phyloP scores from a whole-genome alignment of 2,113 vertebrate genomes.

The Thamnophis sirtalis region DNA sequence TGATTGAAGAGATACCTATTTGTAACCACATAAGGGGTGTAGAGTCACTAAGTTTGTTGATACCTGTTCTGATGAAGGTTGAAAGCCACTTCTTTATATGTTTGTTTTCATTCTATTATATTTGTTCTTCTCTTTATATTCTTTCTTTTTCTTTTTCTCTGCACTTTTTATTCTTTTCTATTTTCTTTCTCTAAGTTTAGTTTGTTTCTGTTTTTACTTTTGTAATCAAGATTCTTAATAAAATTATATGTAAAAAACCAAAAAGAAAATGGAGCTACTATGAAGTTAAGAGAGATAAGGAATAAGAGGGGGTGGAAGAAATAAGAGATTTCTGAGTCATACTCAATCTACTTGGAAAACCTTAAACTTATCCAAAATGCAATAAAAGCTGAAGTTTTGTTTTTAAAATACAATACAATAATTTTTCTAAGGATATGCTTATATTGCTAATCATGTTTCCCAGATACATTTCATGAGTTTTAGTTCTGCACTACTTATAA shows the following conservation, averaged over 20 bases:
- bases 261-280: not conserved
- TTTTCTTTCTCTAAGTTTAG: not conserved
- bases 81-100: not conserved
- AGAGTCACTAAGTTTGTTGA: not conserved
- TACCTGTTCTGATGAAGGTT: not conserved
- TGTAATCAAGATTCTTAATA: not conserved
- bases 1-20: not conserved
- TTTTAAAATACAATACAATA: not conserved
- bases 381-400: not conserved
- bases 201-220: not conserved
- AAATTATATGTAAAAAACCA: not conserved
- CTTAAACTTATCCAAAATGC: not conserved
- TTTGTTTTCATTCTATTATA: not conserved
- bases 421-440: not conserved
- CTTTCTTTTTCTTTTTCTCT: not conserved
- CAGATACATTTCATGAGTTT: not conserved
- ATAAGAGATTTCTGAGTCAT: not conserved
- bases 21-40: not conserved
- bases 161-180: not conserved
- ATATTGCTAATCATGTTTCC: not conserved
- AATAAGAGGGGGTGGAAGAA: not conserved
- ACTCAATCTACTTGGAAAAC: not conserved
- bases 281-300: not conserved
- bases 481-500: not conserved
- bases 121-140: not conserved